phyloP scores from a whole-genome alignment of 2,888 invertebrate genomes.

The Chirona hameri region DNA sequence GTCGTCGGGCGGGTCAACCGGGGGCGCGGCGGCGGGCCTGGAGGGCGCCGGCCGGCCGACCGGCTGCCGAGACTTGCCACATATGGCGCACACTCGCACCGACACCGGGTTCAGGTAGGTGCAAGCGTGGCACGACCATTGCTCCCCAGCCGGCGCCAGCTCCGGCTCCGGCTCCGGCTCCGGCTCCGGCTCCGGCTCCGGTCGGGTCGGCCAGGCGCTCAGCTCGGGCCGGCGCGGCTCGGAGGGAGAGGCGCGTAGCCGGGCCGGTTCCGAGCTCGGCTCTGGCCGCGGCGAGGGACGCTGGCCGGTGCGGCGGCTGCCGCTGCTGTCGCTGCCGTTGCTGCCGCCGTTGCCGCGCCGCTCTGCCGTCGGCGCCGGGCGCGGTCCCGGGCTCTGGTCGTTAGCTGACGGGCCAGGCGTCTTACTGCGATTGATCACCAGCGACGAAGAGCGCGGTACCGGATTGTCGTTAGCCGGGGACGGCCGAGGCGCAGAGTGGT shows the following conservation, averaged over 20 bases:
- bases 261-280: neutral
- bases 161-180: neutral
- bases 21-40: neutral
- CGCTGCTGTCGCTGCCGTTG: neutral
- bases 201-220: neutral
- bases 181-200: neutral
- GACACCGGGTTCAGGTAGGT: slow-evolving; percentile 3
- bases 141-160: neutral
- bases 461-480: too few relatives aligned
- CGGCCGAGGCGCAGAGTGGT: too few relatives aligned
- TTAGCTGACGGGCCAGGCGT: neutral
- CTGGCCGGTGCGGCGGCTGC: neutral
- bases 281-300: neutral
- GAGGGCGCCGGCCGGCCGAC: too few relatives aligned
- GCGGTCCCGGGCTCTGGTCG: neutral
- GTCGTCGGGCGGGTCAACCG: neutral
- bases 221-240: neutral
- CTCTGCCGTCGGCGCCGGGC: neutral
- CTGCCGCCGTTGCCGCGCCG: neutral
- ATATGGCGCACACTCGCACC: neutral
- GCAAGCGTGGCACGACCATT: slow-evolving; percentile 27
- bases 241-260: neutral
- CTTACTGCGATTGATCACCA: too few relatives aligned
- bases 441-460: too few relatives aligned
- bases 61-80: slow-evolving; percentile 23